Evolutionary conservation across 2,888 invertebrate species (phyloP).

Genomic region (Philereme vetulata): DNA sequence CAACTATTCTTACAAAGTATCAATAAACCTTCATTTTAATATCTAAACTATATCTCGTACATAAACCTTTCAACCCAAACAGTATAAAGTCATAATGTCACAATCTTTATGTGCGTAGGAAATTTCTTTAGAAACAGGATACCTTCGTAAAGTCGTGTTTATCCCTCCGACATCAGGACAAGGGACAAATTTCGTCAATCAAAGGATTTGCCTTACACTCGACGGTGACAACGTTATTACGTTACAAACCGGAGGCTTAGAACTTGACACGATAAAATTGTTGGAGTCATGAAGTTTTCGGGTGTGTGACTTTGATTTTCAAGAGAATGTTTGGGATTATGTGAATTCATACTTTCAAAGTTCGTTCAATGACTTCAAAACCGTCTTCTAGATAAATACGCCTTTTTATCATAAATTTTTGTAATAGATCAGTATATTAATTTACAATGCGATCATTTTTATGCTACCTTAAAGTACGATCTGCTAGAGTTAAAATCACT

Average conservation of each 20-base stretch:
- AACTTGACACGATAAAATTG: constrained; percentile 68
- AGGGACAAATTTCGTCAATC: constrained; percentile 73
- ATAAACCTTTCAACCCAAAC: constrained; percentile 28
- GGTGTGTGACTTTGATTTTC: constrained; percentile 24
- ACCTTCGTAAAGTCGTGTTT: constrained; percentile 59
- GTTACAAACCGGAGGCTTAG: constrained; percentile 72
- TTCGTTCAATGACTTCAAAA: background rate
- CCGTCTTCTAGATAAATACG: too few relatives aligned
- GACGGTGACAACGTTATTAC: constrained; percentile 74
- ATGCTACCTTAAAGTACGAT: too few relatives aligned
- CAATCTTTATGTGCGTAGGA: constrained; percentile 51
- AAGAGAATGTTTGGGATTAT: background rate
- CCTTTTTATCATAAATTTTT: too few relatives aligned
- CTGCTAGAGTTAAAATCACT: too few relatives aligned
- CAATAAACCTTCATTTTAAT: constrained; percentile 20
- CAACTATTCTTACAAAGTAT: background rate
- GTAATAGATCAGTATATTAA: too few relatives aligned
- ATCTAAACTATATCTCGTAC: constrained; percentile 10
- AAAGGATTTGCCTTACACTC: constrained; percentile 74
- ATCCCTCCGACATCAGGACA: constrained; percentile 55
- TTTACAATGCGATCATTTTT: too few relatives aligned
- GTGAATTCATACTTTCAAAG: background rate
- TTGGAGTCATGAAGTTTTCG: constrained; percentile 45
- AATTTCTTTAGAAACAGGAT: constrained; percentile 60
- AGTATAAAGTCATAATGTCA: constrained; percentile 39